Evolutionary conservation across 2,888 invertebrate genomes (phyloP).

Genomic region (Morpho achilles): DNA sequence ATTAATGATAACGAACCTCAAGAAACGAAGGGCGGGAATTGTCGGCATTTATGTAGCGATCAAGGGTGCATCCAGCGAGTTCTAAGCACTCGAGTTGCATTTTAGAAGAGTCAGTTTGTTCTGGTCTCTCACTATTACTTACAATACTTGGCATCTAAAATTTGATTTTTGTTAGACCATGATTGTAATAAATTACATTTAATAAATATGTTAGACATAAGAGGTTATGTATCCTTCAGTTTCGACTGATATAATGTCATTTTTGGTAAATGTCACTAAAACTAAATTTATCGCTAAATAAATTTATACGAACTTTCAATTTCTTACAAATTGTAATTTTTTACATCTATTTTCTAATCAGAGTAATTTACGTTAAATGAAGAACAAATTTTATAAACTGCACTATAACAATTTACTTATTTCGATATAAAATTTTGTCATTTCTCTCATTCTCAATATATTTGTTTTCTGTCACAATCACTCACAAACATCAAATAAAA

Average conservation of each 20-base stretch:
- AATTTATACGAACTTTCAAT: too few species aligned
- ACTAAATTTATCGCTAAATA: slow-evolving; percentile 2
- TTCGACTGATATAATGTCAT: slow-evolving; percentile 13
- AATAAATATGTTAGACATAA: slow-evolving; percentile 24
- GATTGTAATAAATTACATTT: slow-evolving; percentile 24
- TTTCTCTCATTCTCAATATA: too few species aligned
- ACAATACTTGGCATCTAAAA: slow-evolving; percentile 67
- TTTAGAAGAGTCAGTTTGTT: slow-evolving; percentile 53
- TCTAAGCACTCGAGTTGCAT: slow-evolving; percentile 84
- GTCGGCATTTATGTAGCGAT: slow-evolving; percentile 85
- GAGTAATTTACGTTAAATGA: too few species aligned
- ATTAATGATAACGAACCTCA: slow-evolving; percentile 58
- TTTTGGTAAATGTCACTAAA: too few species aligned
- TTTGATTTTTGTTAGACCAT: slow-evolving; percentile 36
- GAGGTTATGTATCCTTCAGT: slow-evolving; percentile 29
- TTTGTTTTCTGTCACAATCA: too few species aligned
- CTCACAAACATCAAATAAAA: too few species aligned
- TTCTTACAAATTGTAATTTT: too few species aligned
- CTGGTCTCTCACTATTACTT: slow-evolving; percentile 51
- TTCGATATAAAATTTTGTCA: too few species aligned
- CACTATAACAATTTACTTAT: too few species aligned
- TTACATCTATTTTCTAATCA: too few species aligned
- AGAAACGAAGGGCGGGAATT: slow-evolving; percentile 85
- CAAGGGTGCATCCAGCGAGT: slow-evolving; percentile 88
- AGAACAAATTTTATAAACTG: too few species aligned